Percentiles rank a stretch among this genome's conserved stretches.
Conservation (phyloP, 2,113 vertebrate genomes). For the Rhynchopsitta pachyrhyncha region DNA sequence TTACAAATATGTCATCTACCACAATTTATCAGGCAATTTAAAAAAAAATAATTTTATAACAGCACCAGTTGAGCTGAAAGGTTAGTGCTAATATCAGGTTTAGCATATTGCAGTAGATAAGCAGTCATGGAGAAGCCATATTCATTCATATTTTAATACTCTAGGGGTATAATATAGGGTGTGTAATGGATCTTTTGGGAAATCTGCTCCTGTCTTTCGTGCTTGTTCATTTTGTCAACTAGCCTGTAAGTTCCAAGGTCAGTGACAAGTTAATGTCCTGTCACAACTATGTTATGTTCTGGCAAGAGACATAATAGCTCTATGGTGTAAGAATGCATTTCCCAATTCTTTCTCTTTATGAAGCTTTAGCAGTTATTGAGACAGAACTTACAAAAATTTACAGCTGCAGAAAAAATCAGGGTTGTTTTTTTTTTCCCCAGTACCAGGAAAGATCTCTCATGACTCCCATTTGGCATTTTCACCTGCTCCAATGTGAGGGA, state of each 20-base stretch:
- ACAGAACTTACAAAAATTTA: constrained; percentile 11
- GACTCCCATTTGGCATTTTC: neutral
- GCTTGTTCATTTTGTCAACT: neutral
- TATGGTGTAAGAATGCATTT: neutral
- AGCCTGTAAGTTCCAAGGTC: neutral
- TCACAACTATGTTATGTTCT: neutral
- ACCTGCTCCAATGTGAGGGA: neutral
- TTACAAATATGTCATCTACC: neutral
- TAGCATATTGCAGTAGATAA: neutral
- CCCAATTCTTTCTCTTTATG: neutral
- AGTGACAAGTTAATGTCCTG: neutral
- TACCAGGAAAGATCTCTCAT: neutral
- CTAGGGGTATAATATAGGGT: neutral
- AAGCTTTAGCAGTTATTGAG: neutral
- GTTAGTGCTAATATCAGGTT: neutral
- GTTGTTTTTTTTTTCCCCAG: neutral
- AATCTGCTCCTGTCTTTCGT: neutral
- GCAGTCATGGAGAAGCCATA: neutral
- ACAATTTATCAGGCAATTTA: neutral
- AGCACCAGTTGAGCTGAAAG: neutral
- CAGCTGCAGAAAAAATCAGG: neutral
- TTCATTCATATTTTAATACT: neutral
- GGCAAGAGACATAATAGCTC: neutral
- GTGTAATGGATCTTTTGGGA: neutral
- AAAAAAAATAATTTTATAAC: neutral